Percentiles rank a stretch among this genome's conserved stretches.
These are phyloP conservation scores for Dunckerocampus dactyliophorus DNA, from an alignment of 2,113 vertebrate species.

Conservation along the genomic window DNA sequence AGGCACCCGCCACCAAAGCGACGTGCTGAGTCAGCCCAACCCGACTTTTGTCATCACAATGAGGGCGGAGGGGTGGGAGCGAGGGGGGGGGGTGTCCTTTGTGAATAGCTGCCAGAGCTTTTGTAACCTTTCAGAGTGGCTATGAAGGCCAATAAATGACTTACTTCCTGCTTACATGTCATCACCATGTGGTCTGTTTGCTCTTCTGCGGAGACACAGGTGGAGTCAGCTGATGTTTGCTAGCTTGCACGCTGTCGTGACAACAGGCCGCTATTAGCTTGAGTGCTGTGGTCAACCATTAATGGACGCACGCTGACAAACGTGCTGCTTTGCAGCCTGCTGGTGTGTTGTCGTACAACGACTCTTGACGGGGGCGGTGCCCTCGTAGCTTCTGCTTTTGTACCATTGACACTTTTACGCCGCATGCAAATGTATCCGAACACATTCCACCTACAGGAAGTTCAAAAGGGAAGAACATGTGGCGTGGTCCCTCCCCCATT, in stretches of 20 bases:
- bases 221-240: background rate
- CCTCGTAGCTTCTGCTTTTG: background rate
- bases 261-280: background rate
- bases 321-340: background rate
- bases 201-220: background rate
- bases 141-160: slow-evolving; percentile 2
- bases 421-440: background rate
- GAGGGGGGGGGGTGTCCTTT: background rate
- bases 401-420: background rate
- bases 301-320: slow-evolving; percentile 20
- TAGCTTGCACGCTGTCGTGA: background rate
- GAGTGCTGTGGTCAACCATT: slow-evolving; percentile 48
- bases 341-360: background rate
- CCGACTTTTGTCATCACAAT: slow-evolving; percentile 17
- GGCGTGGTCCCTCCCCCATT: too few relatives aligned
- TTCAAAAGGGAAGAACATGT: background rate
- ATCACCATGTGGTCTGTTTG: background rate
- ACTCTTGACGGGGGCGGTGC: background rate
- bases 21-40: slow-evolving; percentile 47
- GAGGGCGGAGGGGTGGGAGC: background rate
- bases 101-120: slow-evolving; percentile 11
- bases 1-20: slow-evolving; percentile 3
- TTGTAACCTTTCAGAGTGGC: background rate
- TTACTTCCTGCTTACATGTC: background rate
- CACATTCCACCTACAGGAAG: background rate